Evolutionary conservation across 2,113 vertebrate species (phyloP), one percentile per base, ranked within the genome.

Genomic region (Callospermophilus lateralis): DNA sequence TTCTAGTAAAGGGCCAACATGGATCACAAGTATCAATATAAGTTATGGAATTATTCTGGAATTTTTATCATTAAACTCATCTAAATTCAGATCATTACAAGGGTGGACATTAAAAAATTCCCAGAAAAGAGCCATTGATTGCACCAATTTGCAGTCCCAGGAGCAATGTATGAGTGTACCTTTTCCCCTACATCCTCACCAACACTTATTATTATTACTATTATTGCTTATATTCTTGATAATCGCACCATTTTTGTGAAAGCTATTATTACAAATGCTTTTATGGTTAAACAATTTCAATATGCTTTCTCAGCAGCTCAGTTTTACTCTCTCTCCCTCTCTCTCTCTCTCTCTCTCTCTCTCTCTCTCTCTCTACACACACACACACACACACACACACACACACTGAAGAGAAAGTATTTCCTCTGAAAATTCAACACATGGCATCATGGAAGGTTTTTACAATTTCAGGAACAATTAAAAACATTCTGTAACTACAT

Each of bases 341-440:
- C 45, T 45, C 45, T 45, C 42, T 45, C 42, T 45, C 42, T 42
- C 42, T 42, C 42, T 42, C 42, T 42, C 42, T 42, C 42, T 42
- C 42, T 42, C 42, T 42, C 42, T 42, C 42, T 4, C 4, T n/a
- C n/a, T n/a, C n/a, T 6, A 42, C 45, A 45, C 45, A 45, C 45
- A 45, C 45, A 45, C 45, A 45, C 45, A 45, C 45, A 45, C 15
- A 55, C 17, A 55, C 53, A 53, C 16, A 53, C 16, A 53, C 16
- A 53, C 51, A 16, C 16, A 55, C 61, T 0, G 30, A 28, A 89
- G 58, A 90, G 32, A 72, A 48, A 48, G 11, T 17, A 48, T 84
- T 86, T 17, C 51, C 32, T 70, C 68, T 84, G 73, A 97, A 87
- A 78, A 28, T 68, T 94, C 65, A 74, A 45, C 45, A 87, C 58